Evolutionary conservation across 2,113 vertebrate species (phyloP).

Genomic region (Cyprinodon variegatus): DNA sequence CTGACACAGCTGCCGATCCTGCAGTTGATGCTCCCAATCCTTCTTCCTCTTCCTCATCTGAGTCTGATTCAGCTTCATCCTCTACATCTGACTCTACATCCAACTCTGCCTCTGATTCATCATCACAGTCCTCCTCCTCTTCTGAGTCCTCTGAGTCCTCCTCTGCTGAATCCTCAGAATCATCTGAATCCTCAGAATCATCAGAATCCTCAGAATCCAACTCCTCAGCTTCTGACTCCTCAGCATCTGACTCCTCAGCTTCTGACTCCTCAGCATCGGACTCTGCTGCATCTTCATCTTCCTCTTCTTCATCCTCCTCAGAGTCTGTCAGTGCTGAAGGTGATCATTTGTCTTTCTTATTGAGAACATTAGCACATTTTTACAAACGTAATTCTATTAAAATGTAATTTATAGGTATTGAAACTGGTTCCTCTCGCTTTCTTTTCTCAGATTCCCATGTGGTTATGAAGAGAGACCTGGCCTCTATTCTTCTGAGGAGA

Average conservation of each 20-base stretch:
- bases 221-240: conserved; percentile 25
- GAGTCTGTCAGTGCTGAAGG: conserved; percentile 74
- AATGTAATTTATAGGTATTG: not conserved
- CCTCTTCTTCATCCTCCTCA: conserved; percentile 70
- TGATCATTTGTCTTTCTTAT: conserved; percentile 24
- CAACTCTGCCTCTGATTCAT: conserved; percentile 41
- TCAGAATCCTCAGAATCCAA: conserved; percentile 15
- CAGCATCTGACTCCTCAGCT: conserved; percentile 32
- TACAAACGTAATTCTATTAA: not conserved
- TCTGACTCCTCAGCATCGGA: conserved; percentile 32
- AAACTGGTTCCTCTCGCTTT: not conserved
- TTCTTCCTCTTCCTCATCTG: conserved; percentile 42
- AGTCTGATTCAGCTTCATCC: conserved; percentile 49
- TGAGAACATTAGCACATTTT: conserved; percentile 3
- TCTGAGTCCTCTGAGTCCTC: conserved; percentile 47
- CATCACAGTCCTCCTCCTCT: conserved; percentile 42
- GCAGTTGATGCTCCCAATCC: conserved; percentile 8
- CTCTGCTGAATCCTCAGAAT: conserved; percentile 20
- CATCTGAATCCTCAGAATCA: conserved; percentile 18
- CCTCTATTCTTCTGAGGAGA: conserved; percentile 73
- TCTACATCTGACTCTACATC: conserved; percentile 59
- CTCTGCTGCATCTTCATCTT: conserved; percentile 39
- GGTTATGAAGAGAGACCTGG: conserved; percentile 76
- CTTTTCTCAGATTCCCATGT: conserved; percentile 54
- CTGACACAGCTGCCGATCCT: conserved; percentile 10